A percentile compares a stretch with the other conserved stretches of the same genome.
phyloP scores from a whole-genome alignment of 2,888 invertebrate species.

The Stenotaenia linearis region DNA sequence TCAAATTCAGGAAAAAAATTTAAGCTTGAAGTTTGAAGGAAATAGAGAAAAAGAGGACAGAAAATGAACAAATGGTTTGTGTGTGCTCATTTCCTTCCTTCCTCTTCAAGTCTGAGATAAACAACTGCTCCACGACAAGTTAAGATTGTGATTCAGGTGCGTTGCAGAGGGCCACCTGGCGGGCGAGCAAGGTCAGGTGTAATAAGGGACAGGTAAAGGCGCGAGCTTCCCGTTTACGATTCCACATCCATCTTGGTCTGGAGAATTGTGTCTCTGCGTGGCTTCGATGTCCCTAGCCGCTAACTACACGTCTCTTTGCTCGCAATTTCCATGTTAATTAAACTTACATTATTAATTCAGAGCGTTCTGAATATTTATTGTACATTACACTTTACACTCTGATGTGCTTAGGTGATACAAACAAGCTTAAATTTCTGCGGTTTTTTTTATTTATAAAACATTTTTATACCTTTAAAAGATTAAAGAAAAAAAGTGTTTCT shows the following conservation, averaged over 20 bases:
- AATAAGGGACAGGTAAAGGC: constrained; percentile 19
- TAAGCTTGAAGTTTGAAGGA: background rate
- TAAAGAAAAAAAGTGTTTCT: background rate
- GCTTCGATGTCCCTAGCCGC: background rate
- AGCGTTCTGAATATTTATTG: background rate
- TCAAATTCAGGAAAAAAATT: no score
- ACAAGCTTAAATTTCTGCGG: background rate
- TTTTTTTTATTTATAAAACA: background rate
- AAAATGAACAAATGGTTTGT: background rate
- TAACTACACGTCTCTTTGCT: background rate
- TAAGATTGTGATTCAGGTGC: background rate
- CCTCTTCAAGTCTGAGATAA: background rate
- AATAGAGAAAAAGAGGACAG: background rate
- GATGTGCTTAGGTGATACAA: background rate
- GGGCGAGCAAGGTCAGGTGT: constrained; percentile 15
- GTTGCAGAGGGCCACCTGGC: background rate
- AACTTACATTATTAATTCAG: constrained; percentile 10
- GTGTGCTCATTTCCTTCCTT: background rate
- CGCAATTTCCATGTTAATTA: constrained; percentile 11
- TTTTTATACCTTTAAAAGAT: no score
- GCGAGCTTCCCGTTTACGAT: constrained; percentile 7
- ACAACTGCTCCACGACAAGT: background rate
- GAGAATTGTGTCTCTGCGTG: background rate
- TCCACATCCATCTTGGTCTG: background rate
- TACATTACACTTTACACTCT: background rate